A percentile compares a stretch with the other conserved stretches of the same genome.
Conservation (phyloP, 1,140 invertebrate genomes). For the Whitmania pigra region DNA sequence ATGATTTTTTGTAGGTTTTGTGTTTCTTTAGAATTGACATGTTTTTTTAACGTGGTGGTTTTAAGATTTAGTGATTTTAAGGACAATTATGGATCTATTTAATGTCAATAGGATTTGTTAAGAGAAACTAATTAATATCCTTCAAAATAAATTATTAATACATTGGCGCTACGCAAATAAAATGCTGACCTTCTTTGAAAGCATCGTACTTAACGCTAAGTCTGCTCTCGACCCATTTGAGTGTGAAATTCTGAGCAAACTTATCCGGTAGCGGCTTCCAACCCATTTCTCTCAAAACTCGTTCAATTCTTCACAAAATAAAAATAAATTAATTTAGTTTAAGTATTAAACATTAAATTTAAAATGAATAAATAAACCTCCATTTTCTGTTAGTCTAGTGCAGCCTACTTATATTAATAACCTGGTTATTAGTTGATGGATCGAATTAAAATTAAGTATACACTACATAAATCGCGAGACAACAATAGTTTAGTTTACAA, state of each 20-base stretch:
- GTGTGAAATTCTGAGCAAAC: constrained; percentile 34
- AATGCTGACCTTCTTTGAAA: constrained; percentile 36
- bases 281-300: constrained; percentile 32
- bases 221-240: constrained; percentile 41
- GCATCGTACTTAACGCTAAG: constrained; percentile 35
- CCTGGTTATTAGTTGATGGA: not conserved
- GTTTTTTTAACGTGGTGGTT: not conserved
- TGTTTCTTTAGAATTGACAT: not conserved
- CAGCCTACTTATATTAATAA: not conserved
- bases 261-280: constrained; percentile 39
- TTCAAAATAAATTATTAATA: too few species aligned
- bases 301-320: constrained; percentile 34
- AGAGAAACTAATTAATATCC: not conserved
- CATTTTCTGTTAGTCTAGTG: too few species aligned
- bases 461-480: not conserved
- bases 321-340: not conserved
- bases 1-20: not conserved
- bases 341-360: not conserved
- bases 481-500: not conserved
- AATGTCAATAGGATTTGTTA: not conserved
- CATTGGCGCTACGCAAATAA: too few species aligned
- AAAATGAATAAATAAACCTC: not conserved
- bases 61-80: not conserved
- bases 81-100: not conserved
- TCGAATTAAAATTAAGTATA: not conserved